These are phyloP conservation scores for Nestor notabilis DNA, from an alignment of 2,113 vertebrate species.

Conservation along the genomic window DNA sequence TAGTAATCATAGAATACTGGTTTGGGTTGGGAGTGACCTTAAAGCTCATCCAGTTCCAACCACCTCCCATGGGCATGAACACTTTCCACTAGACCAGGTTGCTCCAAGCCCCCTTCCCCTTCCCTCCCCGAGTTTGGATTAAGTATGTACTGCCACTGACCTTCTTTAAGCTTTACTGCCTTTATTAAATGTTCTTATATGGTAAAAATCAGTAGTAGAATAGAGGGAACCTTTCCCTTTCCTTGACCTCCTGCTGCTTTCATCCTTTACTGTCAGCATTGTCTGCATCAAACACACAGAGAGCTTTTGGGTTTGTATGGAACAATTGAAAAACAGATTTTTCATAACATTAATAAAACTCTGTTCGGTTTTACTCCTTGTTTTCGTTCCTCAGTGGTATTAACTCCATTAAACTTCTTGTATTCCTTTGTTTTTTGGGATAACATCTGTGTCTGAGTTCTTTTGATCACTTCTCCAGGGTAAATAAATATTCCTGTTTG, in stretches of 20 bases:
- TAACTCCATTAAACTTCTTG: background rate
- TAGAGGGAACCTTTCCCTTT: background rate
- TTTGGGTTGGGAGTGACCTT: background rate
- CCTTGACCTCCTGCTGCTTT: background rate
- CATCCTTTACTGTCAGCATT: background rate
- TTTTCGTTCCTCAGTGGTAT: background rate
- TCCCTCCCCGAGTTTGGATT: background rate
- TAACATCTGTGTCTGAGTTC: background rate
- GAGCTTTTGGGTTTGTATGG: background rate
- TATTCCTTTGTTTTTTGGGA: background rate
- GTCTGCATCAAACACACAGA: background rate
- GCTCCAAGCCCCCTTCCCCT: background rate
- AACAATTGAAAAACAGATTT: background rate
- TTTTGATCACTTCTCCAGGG: background rate
- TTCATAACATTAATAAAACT: background rate
- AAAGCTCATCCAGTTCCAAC: background rate
- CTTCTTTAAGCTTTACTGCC: background rate
- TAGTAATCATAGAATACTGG: background rate
- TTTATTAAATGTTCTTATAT: background rate
- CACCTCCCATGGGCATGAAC: background rate
- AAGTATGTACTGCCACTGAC: background rate
- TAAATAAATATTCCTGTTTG: background rate
- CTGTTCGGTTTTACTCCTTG: background rate
- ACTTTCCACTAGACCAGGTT: background rate
- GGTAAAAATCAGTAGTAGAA: background rate